Percentiles rank a stretch among this genome's conserved stretches.
These are phyloP conservation scores for Ceuthmochares aereus DNA, from an alignment of 2,113 vertebrate species.

Conservation along the genomic window DNA sequence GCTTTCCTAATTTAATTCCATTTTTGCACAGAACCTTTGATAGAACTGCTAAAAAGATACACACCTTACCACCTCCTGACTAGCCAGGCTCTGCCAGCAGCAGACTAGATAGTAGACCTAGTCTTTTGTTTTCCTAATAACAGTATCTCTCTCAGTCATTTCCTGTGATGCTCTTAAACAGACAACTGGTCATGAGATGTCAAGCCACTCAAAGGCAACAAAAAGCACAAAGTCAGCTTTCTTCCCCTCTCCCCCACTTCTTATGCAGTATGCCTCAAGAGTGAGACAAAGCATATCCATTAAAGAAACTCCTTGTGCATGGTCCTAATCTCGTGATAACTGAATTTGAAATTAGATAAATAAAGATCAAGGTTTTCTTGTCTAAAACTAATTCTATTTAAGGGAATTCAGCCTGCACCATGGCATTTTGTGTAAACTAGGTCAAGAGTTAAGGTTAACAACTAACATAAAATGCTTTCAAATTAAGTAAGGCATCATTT, in stretches of 20 bases:
- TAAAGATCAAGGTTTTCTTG: background rate
- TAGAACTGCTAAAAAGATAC: background rate
- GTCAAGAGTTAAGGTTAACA: constrained; percentile 16
- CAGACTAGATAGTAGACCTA: background rate
- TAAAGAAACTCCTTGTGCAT: background rate
- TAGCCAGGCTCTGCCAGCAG: background rate
- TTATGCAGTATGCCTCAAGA: background rate
- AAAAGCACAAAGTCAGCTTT: background rate
- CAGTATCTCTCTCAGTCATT: background rate
- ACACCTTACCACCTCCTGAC: background rate
- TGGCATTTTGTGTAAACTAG: background rate
- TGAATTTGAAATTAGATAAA: background rate
- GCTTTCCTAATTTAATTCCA: background rate
- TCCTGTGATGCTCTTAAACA: background rate
- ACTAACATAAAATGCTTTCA: background rate
- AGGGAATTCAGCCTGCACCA: background rate
- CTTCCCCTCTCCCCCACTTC: background rate
- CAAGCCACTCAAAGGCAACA: background rate
- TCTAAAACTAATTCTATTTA: background rate
- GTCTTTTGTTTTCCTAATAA: background rate
- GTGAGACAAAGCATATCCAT: background rate
- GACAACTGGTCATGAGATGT: background rate
- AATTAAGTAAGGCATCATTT: background rate
- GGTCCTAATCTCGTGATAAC: background rate
- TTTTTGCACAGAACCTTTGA: background rate